phyloP scores from a whole-genome alignment of 2,113 vertebrate species.

The Heterotilapia buettikoferi region DNA sequence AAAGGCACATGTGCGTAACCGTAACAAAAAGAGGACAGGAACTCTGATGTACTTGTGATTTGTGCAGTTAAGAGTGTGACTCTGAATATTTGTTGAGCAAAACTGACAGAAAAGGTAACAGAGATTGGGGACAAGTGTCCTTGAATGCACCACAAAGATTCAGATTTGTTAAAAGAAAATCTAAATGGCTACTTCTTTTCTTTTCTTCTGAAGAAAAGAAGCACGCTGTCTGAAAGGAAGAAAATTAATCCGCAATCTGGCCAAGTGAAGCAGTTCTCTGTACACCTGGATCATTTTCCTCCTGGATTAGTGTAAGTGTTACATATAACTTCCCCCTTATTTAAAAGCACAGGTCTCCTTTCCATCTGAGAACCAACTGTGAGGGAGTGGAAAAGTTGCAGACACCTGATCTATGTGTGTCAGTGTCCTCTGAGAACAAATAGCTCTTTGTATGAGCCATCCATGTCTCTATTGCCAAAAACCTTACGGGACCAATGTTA shows the following conservation, averaged over 20 bases:
- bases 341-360: background rate
- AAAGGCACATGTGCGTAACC: background rate
- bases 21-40: background rate
- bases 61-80: background rate
- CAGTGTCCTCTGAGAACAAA: background rate
- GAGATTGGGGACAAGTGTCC: background rate
- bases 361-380: background rate
- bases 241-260: background rate
- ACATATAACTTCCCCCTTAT: background rate
- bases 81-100: background rate
- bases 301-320: conserved; percentile 2
- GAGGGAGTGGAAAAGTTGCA: background rate
- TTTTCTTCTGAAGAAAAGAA: background rate
- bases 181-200: background rate
- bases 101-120: background rate
- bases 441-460: background rate
- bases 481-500: background rate
- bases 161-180: background rate
- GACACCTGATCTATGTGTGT: conserved; percentile 26
- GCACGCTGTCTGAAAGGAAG: background rate
- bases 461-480: background rate
- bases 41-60: background rate
- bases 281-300: background rate
- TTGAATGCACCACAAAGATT: background rate
- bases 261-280: background rate